Percentiles rank a stretch among this genome's conserved stretches.
These are phyloP conservation scores for Apistogramma diplotaenia DNA, from an alignment of 2,113 vertebrate genomes.

Conservation along the genomic window DNA sequence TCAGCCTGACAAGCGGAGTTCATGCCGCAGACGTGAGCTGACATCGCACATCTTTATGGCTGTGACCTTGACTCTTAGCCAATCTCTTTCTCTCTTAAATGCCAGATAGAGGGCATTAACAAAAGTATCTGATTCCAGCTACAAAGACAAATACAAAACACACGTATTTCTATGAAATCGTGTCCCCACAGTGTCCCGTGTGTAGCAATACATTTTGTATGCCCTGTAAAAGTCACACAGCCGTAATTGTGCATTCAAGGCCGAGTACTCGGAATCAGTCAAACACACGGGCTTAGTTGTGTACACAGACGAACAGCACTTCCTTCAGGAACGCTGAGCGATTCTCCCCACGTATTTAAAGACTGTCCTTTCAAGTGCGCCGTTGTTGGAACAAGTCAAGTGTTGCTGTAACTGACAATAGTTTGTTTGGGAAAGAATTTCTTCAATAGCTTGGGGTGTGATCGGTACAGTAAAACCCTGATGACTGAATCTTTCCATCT, in stretches of 20 bases:
- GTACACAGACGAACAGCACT: slow-evolving; percentile 6
- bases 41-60: slow-evolving; percentile 48
- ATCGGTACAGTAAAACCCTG: slow-evolving; percentile 16
- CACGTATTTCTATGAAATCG: background rate
- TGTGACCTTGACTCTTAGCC: slow-evolving; percentile 2
- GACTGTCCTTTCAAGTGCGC: slow-evolving; percentile 10
- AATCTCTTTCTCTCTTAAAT: slow-evolving; percentile 5
- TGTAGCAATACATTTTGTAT: background rate
- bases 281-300: background rate
- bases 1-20: slow-evolving; percentile 22
- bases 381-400: slow-evolving; percentile 47
- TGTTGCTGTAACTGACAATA: slow-evolving; percentile 52
- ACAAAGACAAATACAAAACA: background rate
- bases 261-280: background rate
- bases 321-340: slow-evolving; percentile 34
- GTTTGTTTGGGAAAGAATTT: slow-evolving; percentile 47
- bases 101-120: slow-evolving; percentile 1
- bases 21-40: slow-evolving; percentile 35
- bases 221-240: background rate
- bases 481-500: slow-evolving; percentile 38
- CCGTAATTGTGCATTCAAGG: background rate
- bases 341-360: slow-evolving; percentile 28
- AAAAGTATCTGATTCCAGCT: slow-evolving; percentile 39
- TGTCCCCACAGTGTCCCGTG: background rate
- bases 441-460: slow-evolving; percentile 28